Evolutionary conservation across 2,888 invertebrate genomes (phyloP), one percentile per base, ranked within the genome.

Genomic region (Limnephilus auricula): DNA sequence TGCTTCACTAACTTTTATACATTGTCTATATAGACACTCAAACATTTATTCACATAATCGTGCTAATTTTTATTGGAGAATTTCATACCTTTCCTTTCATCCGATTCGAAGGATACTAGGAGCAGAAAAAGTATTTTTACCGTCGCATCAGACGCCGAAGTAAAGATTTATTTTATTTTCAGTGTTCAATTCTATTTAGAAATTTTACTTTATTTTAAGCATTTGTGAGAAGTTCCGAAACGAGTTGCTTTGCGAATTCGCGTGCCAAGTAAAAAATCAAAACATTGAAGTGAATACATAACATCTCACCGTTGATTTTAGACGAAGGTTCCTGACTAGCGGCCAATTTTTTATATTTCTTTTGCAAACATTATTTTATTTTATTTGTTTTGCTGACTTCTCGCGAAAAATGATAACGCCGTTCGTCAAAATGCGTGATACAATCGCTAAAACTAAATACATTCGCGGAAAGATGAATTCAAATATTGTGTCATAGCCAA

Each of bases 231-330:
- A 25, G 65, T 65, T 25, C 9, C 65, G 9, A 65, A 65, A 9
- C 65, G 65, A 65, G 65, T 65, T 80, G 80, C 31, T 80, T 80
- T 80, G 80, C 80, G 18, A 80, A 80, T 80, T 80, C 80, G 80
- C 80, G 15, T 32, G 80, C 80, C 32, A 80, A 80, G 31, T 80
- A 18, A 65, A 65, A 85, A 40, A 85, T 40, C 85, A 34, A 85
- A 85, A 85, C 85, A 85, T 30, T 30, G 85, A 85, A 30, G 85
- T 37, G 85, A 85, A 85, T 40, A 40, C 85, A 40, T 85, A 85
- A 85, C 85, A 85, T 40, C 45, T 85, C 85, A 40, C 30, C 34
- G 85, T 85, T 40, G 85, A 85, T 85, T 85, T 85, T 85, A 85
- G 85, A 34, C n/a, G 85, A 85, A 85, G 85, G 85, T 85, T 45